These are phyloP conservation scores for Thamnophis elegans DNA, from an alignment of 2,797 vertebrate genomes.

Conservation along the genomic window DNA sequence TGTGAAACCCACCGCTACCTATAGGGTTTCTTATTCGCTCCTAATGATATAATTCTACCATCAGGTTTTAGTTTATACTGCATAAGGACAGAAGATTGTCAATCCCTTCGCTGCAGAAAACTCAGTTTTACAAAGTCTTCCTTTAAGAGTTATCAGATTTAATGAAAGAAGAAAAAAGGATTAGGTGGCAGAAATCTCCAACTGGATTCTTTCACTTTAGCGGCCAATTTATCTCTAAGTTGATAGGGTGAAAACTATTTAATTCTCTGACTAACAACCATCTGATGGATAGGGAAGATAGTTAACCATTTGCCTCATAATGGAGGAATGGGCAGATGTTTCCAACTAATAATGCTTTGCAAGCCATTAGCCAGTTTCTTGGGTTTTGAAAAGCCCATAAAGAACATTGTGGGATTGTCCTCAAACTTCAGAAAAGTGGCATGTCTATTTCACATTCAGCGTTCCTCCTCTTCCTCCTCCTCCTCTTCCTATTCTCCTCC, in stretches of 20 bases:
- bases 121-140: background rate
- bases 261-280: background rate
- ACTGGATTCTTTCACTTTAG: background rate
- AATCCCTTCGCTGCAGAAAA: background rate
- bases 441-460: background rate
- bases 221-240: background rate
- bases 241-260: background rate
- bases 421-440: background rate
- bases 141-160: background rate
- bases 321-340: background rate
- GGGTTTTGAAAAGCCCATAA: background rate
- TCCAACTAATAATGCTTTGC: background rate
- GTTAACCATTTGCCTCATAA: background rate
- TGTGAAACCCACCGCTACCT: too few species aligned
- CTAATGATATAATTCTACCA: background rate
- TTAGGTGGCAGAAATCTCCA: background rate
- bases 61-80: background rate
- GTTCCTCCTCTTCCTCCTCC: background rate
- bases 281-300: background rate
- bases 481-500: too few species aligned
- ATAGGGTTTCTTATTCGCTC: background rate
- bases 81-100: background rate
- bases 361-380: background rate
- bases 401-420: background rate
- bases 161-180: background rate